Percentiles rank a stretch among this genome's conserved stretches.
Evolutionary conservation across 2,888 invertebrate species (phyloP).

Genomic region (Xiphydria camelus): DNA sequence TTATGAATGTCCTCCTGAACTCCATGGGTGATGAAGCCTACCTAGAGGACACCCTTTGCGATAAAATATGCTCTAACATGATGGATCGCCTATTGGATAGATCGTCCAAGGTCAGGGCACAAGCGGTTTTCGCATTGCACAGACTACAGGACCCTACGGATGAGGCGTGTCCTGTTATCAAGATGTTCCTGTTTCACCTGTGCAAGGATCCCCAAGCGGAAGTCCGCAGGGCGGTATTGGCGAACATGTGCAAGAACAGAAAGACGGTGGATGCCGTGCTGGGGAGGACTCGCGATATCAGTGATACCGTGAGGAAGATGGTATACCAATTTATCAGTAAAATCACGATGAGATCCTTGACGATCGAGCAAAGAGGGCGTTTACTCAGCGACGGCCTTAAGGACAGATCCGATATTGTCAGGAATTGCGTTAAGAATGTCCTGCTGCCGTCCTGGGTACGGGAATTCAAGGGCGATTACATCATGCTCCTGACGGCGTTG

Average conservation of each 20-base stretch:
- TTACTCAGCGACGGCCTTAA: conserved; percentile 67
- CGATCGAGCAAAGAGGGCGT: conserved; percentile 67
- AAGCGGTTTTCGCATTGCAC: conserved; percentile 78
- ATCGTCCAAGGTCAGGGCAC: conserved; percentile 74
- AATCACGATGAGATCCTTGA: conserved; percentile 63
- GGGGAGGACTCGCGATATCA: conserved; percentile 75
- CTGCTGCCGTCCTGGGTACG: conserved; percentile 78
- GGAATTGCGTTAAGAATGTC: conserved; percentile 57
- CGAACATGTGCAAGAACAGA: conserved; percentile 73
- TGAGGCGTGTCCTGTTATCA: conserved; percentile 74
- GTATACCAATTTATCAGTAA: conserved; percentile 61
- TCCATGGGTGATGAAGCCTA: conserved; percentile 76
- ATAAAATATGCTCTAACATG: conserved; percentile 73
- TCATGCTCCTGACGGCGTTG: conserved; percentile 73
- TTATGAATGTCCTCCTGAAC: conserved; percentile 74
- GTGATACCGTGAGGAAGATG: conserved; percentile 72
- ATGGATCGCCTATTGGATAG: conserved; percentile 70
- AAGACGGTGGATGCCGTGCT: conserved; percentile 73
- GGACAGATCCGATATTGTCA: conserved; percentile 63
- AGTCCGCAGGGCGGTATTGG: conserved; percentile 73
- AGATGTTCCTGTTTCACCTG: conserved; percentile 72
- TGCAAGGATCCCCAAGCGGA: conserved; percentile 76
- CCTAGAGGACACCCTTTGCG: conserved; percentile 76
- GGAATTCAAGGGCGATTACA: conserved; percentile 70
- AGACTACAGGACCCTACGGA: conserved; percentile 80